Evolutionary conservation across 2,113 vertebrate species (phyloP), one percentile per base, ranked within the genome.

Genomic region (Ploceus nigricollis): DNA sequence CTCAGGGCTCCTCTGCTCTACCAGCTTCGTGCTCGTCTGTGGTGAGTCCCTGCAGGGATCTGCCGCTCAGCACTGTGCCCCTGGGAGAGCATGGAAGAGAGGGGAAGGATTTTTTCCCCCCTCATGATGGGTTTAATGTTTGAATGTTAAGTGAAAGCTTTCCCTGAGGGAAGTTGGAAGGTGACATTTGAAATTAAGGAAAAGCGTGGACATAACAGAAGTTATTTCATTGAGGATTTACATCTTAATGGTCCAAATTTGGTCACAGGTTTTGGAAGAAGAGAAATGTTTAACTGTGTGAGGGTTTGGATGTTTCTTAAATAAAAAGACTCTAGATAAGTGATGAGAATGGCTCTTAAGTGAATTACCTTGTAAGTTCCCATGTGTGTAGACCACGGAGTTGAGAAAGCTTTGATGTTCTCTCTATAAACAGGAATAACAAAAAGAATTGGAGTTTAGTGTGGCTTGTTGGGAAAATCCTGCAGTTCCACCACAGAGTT

Each of bases 301-400:
- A 10, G 6, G 11, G 11, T 70, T 75, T 17, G 30, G 6, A 6
- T 31, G 66, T 63, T 64, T 77, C 54, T 72, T 84, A 73, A 84
- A 92, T 83, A 84, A 92, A 90, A 45, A 11, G 9, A 22, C 17
- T 64, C 61, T 71, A 68, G 12, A 5, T 64, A 69, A 70, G 25
- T 39, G 2, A 3, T 64, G 75, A 91, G 25, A 92, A 70, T 48
- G 33, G 17, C 53, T 76, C 56, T 64, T 78, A 53, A 78, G 60
- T 70, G 2, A 56, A 65, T 76, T 89, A 69, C 10, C 31, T 82
- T 77, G 4, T 73, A 31, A 42, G 24, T 57, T 87, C 60, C 18
- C 10, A 2, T 20, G 23, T 39, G 11, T 33, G 4, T 42, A 60
- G 37, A 9, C 4, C 61, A 15, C 0, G 0, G 35, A 72, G 9